Base-by-base conservation (phyloP, 2,113 vertebrate species). In the Eublepharis macularius region DNA sequence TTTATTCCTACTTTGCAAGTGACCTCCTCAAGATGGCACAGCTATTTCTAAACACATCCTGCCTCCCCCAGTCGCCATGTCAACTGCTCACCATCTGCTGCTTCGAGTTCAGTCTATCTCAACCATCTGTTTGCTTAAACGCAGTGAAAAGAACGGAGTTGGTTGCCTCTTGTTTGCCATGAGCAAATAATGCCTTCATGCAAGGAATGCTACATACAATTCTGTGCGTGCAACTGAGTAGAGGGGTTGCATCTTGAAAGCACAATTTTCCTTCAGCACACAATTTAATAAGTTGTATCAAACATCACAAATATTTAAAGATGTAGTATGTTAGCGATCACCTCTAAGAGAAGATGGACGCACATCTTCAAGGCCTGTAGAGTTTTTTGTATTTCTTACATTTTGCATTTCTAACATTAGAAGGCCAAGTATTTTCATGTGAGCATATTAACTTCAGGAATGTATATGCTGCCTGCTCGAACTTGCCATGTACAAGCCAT, bases 241-340 rank as follows among this genome's bases (percentile, higher is more conserved):
- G 39, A 63, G 70, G 76, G 74, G n/a, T 78, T 75, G 9, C 6
- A 41, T n/a, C 77, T 84, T 32, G 41, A 66, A 78, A 73, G 60
- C 0, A 4, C 11, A 32, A 80, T 16, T 0, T 0, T 43, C 80
- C 39, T 66, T 1, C 26, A 81, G 54, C 60, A 34, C n/a, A 89
- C 63, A 70, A 32, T 43, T 39, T 66, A 78, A 79, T 11, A 65
- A 81, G 82, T 76, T 19, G 29, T 0, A 1, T 14, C 60, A 39
- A 84, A 81, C n/a, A 41, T 5, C 34, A 39, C 75, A 89, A 88
- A 85, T 76, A 83, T 85, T 88, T 86, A 68, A 60, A 87, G 63
- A 69, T 45, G 80, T 0, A 1, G 26, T 66, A 51, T 0, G 1
- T 81, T 63, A 41, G 76, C 75, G 34, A 16, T 79, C 11, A 41